A percentile compares a stretch with the other conserved stretches of the same genome.
Conservation (phyloP, 2,113 vertebrate genomes). For the Hippolais icterina region DNA sequence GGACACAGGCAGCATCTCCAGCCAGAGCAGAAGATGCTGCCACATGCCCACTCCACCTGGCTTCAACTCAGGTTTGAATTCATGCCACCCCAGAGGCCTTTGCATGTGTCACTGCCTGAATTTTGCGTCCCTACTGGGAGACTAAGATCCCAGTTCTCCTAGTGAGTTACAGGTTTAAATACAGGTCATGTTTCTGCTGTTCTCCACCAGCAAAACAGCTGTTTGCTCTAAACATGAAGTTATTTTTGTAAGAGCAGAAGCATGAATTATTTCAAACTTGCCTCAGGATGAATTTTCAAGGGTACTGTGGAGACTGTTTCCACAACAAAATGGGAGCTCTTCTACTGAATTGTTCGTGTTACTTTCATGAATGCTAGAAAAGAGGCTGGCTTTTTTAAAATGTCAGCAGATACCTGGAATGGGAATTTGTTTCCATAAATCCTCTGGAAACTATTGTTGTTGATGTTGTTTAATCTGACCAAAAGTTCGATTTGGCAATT, state of each 20-base stretch:
- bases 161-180: background rate
- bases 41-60: background rate
- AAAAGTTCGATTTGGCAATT: slow-evolving; percentile 12
- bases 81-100: background rate
- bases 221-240: slow-evolving; percentile 30
- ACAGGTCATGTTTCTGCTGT: background rate
- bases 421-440: background rate
- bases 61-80: background rate
- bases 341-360: background rate
- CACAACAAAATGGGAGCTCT: slow-evolving; percentile 2
- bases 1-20: background rate
- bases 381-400: background rate
- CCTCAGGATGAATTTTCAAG: slow-evolving; percentile 54
- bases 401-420: background rate
- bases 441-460: background rate
- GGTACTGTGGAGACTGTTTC: background rate
- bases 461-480: background rate
- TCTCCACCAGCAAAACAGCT: background rate
- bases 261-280: slow-evolving; percentile 55
- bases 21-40: background rate
- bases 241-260: slow-evolving; percentile 41
- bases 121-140: background rate
- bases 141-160: background rate
- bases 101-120: background rate
- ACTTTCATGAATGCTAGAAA: background rate